phyloP scores from a whole-genome alignment of 2,888 invertebrate genomes.

The Peribatodes rhomboidaria region DNA sequence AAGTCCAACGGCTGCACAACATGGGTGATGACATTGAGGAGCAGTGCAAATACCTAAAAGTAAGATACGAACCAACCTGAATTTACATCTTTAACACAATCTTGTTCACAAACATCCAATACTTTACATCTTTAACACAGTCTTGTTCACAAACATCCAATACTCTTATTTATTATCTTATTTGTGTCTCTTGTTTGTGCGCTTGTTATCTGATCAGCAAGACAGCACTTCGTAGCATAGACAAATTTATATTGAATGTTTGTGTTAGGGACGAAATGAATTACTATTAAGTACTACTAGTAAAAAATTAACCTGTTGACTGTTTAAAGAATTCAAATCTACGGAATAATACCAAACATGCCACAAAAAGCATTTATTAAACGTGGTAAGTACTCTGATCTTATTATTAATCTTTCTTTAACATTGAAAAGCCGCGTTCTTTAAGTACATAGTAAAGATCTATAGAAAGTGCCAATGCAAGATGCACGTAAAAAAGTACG shows the following conservation, averaged over 20 bases:
- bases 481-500: constrained; percentile 72
- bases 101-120: background rate
- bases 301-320: background rate
- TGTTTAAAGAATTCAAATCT: constrained; percentile 28
- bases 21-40: constrained; percentile 77
- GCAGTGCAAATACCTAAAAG: constrained; percentile 82
- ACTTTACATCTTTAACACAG: background rate
- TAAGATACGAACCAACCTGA: constrained; percentile 64
- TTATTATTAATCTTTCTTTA: constrained; percentile 43
- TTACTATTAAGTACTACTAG: background rate
- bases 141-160: background rate
- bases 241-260: background rate
- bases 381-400: constrained; percentile 47
- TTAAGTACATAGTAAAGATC: constrained; percentile 70
- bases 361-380: constrained; percentile 41
- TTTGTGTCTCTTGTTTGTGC: too few relatives aligned
- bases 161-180: too few relatives aligned
- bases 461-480: constrained; percentile 69
- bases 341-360: constrained; percentile 64
- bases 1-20: constrained; percentile 73
- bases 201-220: background rate
- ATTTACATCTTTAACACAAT: constrained; percentile 17
- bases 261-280: background rate
- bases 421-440: constrained; percentile 67
- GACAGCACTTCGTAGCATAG: background rate